Evolutionary conservation across 2,113 vertebrate genomes (phyloP), one percentile per base, ranked within the genome.

Genomic region (Pungitius pungitius): DNA sequence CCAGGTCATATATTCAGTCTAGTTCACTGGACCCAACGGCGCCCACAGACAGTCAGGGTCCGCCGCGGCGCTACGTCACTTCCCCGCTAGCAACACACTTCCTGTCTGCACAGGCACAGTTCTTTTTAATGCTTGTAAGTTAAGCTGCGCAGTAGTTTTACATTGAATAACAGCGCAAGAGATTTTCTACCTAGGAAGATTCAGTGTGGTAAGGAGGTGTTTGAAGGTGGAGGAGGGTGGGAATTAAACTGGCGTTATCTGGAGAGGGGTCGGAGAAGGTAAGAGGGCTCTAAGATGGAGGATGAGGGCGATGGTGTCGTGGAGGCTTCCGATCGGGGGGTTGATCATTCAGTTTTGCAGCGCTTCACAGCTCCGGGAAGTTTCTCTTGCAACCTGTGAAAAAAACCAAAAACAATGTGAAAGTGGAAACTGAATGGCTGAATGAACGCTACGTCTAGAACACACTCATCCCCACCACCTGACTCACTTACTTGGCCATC

Each of bases 311-410:
- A 73, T 58, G 75, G 59, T 66, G 75, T 69, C 54, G 45, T 78
- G 62, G 61, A 81, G 82, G 77, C 67, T 78, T 80, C n/a, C 47
- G 17, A 54, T 37, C 8, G 10, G 3, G 47, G 1, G 39, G 62
- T 9, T 18, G 63, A 85, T 95, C 93, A 97, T 93, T 96, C 95
- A n/a, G 93, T 77, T 94, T 96, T 96, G 85, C 91, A 93, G 82
- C 95, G 94, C 88, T 96, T 96, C 75, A 92, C 58, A 0, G 93
- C 77, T 78, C 94, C 95, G 1, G 95, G 95, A 57, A 97, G 93
- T 85, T 97, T 97, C 82, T 95, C 95, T 93, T 96, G 95, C 81
- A 97, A 89, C 92, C 96, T 97, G 89, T 0, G 1, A 57, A 59
- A 39, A 22, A 58, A 76, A 43, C 14, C 62, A 15, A 67, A 56